Evolutionary conservation across 2,888 invertebrate genomes (phyloP), one percentile per base, ranked within the genome.

Genomic region (Synergus umbraculus): DNA sequence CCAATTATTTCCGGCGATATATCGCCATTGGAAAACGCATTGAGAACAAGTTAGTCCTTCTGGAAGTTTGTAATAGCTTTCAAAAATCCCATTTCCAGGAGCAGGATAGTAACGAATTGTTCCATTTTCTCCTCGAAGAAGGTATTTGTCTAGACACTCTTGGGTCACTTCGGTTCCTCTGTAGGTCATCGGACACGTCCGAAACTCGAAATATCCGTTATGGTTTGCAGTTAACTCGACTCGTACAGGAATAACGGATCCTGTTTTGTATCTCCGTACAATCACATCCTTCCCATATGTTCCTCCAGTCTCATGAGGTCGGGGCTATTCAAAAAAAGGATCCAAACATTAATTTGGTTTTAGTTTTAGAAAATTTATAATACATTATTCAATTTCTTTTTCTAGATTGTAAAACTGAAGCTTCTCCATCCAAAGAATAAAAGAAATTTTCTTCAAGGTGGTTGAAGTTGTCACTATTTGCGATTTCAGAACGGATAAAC

Each of bases 171-270:
- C 94, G 87, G 94, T 94, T 46, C 94, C 94, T 1, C 89, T 91
- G 58, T 92, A 90, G 78, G 92, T 92, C 89, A 96, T 95, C 2
- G 97, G 95, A 89, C 98, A 98, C 4, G 97, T 89, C 81, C 96
- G 93, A 91, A 98, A 97, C 90, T 97, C 97, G 88, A 97, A 98
- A 92, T 95, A 97, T 2, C 98, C 97, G 89, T 95, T 94, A 92
- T 98, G 98, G 89, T 95, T 97, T 46, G 97, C 97, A 0, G 97
- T 98, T n/a, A 98, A 91, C 90, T 98, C 96, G 0, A 98, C 95
- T 82, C 96, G 94, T 79, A 97, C 95, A 13, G 95, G 94, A 82
- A 97, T 95, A 60, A 94, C 92, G 64, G 95, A 93, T 78, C 95
- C 95, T 0, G 95, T 94, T 29, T 94, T 94, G 90, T 97, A 97